Base-by-base conservation (phyloP, 1,140 invertebrate genomes). In the Lepidurus apus region DNA sequence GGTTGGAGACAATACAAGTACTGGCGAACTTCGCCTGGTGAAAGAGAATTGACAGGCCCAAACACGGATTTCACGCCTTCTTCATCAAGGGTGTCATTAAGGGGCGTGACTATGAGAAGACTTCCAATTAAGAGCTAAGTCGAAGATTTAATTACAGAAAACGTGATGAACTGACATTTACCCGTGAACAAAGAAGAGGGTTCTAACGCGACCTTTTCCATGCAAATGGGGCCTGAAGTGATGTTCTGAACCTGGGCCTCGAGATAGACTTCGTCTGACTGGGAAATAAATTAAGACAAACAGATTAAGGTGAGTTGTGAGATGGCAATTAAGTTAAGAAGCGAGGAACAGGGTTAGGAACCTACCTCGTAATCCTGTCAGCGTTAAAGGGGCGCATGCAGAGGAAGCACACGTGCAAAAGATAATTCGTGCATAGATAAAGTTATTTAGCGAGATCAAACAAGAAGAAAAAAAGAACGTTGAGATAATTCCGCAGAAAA, bases 231-330 rank as follows among this genome's bases (percentile, higher is more conserved):
- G 2, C 91, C 90, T 75, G 91, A 89, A 74, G 95, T 98, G 74
- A 96, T 93, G 86, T 98, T 98, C 86, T 98, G 94, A 79, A 98
- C 94, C 87, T 98, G 95, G 7, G 96, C 96, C 87, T 99, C 97
- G 81, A 99, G 86, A 86, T 95, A 98, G 7, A 98, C 94, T 88
- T 99, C 96, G 89, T 97, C 95, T 80, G 93, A 95, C 90, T 92
- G 81, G 6, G 74, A 78, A 21, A 42, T 47, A 34, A 45, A 42
- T 7, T 24, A 21, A 7, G 21, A 43, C 10, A n/a, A 44, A 21
- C 7, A 47, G 34, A 7, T n/a, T 76, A 8, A 9, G 42, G 13
- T 6, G 10, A 42, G 47, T 13, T 10, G 17, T 6, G 21, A 8
- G 42, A 21, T 42, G 10, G 42, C n/a, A 77, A 77, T 43, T 77